Evolutionary conservation across 53 echinoderm and acorn worm genomes (phyloP), one percentile per base, ranked within the genome.

Genomic region (Actinopyga echinites): DNA sequence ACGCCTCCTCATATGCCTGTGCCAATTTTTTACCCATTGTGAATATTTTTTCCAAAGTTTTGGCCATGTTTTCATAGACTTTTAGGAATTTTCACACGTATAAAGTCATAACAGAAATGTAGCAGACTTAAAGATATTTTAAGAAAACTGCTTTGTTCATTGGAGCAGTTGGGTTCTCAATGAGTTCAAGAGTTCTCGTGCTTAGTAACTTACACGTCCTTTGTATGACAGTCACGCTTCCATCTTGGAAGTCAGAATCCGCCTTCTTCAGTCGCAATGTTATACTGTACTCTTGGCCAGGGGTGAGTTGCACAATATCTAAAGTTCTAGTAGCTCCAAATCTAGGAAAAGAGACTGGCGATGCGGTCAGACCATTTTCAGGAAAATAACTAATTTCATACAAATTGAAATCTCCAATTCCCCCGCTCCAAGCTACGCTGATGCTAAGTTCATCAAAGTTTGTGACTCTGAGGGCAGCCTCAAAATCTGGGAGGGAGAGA

Each of bases 401-500:
- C 13, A 79, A 42, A 28, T 92, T 85, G 75, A 94, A 94, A 75
- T 92, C 92, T 12, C 99, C 99, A 12, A 83, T 82, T 33, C 88
- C 88, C 20, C 82, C 88, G 5, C 86, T 65, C 87, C 90, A 93
- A 5, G 64, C 74, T 5, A 93, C 62, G 13, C 54, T 56, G 64
- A 93, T 89, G 23, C 56, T 57, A 23, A 12, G 31, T 52, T 85
- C 85, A 32, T 61, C 52, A 44, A 57, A 75, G 22, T 62, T 42
- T 1, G 38, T 75, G 9, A 85, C 62, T 40, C 57, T 19, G 2
- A 85, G 59, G 28, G 15, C 56, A 0, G 61, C 74, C 26, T 59
- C 75, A 62, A 75, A 74, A 23, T 58, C 85, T 85, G 75, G 17
- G n/a, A 15, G 13, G 29, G 28, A 32, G 30, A 7, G 23, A 17